These are phyloP conservation scores for Hypotaenidia okinawae DNA, from an alignment of 2,797 vertebrate species.

Conservation along the genomic window DNA sequence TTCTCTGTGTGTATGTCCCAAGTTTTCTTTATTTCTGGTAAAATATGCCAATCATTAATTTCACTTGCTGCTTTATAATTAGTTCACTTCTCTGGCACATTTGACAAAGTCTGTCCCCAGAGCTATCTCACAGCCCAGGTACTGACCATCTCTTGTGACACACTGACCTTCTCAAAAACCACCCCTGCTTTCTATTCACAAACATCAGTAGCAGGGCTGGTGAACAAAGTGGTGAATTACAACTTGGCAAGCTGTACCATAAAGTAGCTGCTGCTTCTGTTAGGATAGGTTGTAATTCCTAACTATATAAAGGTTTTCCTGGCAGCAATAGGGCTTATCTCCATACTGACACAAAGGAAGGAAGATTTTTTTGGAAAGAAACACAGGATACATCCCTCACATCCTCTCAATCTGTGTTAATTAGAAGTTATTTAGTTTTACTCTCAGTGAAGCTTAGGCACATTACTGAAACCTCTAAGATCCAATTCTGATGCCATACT, in stretches of 20 bases:
- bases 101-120: not conserved
- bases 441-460: not conserved
- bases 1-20: not conserved
- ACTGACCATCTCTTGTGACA: not conserved
- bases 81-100: not conserved
- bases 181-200: not conserved
- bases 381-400: not conserved
- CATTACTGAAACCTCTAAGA: not conserved
- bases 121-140: not conserved
- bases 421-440: constrained; percentile 17
- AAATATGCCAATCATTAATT: not conserved
- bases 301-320: not conserved
- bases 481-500: not conserved
- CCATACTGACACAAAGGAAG: not conserved
- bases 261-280: not conserved
- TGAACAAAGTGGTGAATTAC: not conserved
- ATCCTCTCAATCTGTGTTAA: not conserved
- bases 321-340: not conserved
- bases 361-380: not conserved
- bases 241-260: not conserved
- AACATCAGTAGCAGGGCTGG: not conserved
- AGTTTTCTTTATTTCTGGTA: not conserved
- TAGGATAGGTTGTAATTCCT: not conserved
- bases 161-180: not conserved
- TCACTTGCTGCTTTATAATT: not conserved